Percentiles rank a stretch among this genome's conserved stretches.
These are phyloP conservation scores for Sebastes steindachneri DNA, from an alignment of 2,797 vertebrate genomes.

Conservation along the genomic window DNA sequence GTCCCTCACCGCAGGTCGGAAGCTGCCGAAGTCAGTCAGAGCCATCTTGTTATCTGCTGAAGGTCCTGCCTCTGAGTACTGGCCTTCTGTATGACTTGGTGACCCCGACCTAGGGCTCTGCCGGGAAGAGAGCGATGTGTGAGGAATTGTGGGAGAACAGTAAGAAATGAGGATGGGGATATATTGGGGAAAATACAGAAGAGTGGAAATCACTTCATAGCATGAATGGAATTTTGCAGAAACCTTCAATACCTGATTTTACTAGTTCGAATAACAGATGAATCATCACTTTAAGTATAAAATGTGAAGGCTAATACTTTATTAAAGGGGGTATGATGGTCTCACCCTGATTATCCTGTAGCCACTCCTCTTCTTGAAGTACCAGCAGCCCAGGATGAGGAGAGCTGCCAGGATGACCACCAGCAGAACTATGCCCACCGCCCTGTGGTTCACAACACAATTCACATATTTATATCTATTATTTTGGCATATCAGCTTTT, in stretches of 20 bases:
- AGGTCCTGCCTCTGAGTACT: constrained; percentile 77
- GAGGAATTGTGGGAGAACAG: background rate
- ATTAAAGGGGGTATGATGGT: background rate
- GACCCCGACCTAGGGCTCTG: constrained; percentile 71
- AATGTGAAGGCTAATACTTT: background rate
- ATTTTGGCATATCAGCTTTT: background rate
- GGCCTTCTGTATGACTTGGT: constrained; percentile 63
- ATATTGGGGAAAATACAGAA: background rate
- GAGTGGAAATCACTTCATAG: background rate
- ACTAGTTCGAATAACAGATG: background rate
- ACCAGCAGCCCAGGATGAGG: constrained; percentile 92
- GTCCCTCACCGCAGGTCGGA: constrained; percentile 82
- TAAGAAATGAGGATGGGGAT: background rate
- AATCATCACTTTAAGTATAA: background rate
- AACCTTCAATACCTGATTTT: background rate
- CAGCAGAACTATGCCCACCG: constrained; percentile 89
- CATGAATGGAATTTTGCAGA: background rate
- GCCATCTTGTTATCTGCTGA: constrained; percentile 84
- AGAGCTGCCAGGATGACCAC: constrained; percentile 88
- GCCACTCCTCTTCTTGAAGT: constrained; percentile 89
- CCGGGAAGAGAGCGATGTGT: background rate
- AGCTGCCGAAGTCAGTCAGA: constrained; percentile 85
- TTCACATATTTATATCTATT: background rate
- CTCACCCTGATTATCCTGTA: constrained; percentile 90
- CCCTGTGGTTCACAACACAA: constrained; percentile 79